phyloP scores from a whole-genome alignment of 2,113 vertebrate species.

The Opisthocomus hoazin region DNA sequence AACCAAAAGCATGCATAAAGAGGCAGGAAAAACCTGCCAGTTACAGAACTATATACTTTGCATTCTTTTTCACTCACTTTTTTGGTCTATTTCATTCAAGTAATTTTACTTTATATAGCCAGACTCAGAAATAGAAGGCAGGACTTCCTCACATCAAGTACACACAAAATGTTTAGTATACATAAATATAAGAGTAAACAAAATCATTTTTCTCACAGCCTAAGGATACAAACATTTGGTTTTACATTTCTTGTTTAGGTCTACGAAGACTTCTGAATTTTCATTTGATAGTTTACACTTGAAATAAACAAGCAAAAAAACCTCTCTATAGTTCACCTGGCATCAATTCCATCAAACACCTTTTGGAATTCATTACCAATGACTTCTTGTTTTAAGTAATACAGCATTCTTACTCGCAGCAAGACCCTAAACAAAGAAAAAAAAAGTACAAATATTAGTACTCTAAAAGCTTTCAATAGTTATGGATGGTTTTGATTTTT shows the following conservation, averaged over 20 bases:
- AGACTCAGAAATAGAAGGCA: background rate
- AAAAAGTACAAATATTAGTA: background rate
- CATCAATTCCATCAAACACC: conserved; percentile 89
- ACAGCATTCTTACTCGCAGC: conserved; percentile 97
- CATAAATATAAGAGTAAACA: background rate
- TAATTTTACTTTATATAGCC: background rate
- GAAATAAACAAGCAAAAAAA: conserved; percentile 9
- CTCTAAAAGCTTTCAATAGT: background rate
- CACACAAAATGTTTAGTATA: background rate
- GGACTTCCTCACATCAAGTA: background rate
- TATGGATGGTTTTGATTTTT: background rate
- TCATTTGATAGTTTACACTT: background rate
- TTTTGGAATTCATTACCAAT: conserved; percentile 90
- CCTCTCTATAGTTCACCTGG: conserved; percentile 77
- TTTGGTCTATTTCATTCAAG: background rate
- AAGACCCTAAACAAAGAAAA: conserved; percentile 79
- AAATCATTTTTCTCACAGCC: background rate
- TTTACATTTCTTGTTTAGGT: background rate
- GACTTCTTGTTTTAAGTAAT: conserved; percentile 98
- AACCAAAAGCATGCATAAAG: background rate
- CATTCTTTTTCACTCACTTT: background rate
- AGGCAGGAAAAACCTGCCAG: background rate
- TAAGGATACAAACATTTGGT: background rate
- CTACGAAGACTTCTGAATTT: background rate
- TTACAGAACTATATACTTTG: too few relatives aligned